A percentile compares a stretch with the other conserved stretches of the same genome.
Evolutionary conservation across 2,888 invertebrate genomes (phyloP).

Genomic region (Mellilla xanthometata): DNA sequence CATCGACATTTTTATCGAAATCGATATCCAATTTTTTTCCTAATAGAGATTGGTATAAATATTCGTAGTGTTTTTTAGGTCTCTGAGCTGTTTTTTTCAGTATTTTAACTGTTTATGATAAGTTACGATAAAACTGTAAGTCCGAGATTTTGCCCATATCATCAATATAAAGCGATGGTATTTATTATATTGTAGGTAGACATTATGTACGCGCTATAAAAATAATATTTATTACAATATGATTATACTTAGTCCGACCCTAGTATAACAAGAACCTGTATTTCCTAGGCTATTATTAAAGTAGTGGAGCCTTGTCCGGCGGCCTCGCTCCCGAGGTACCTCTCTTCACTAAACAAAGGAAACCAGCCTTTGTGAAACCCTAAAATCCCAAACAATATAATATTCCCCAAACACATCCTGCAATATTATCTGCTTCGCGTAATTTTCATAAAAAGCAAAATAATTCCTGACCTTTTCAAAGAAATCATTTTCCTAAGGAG

Average conservation of each 20-base stretch:
- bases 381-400: conserved; percentile 13
- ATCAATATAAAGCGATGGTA: no score
- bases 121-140: no score
- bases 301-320: background rate
- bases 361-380: conserved; percentile 1
- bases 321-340: background rate
- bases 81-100: no score
- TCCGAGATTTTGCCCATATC: no score
- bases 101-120: no score
- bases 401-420: conserved; percentile 18
- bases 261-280: background rate
- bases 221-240: no score
- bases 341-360: conserved; percentile 4
- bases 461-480: conserved; percentile 28
- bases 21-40: no score
- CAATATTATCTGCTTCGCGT: conserved; percentile 23
- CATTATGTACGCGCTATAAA: no score
- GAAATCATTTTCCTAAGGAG: conserved; percentile 28
- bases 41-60: no score
- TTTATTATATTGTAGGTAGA: no score
- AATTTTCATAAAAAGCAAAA: conserved; percentile 25
- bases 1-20: no score
- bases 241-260: background rate
- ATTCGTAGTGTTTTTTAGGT: no score
- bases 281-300: background rate